These are phyloP conservation scores for Cylloceria caligata DNA, from an alignment of 2,888 invertebrate species.

Conservation along the genomic window DNA sequence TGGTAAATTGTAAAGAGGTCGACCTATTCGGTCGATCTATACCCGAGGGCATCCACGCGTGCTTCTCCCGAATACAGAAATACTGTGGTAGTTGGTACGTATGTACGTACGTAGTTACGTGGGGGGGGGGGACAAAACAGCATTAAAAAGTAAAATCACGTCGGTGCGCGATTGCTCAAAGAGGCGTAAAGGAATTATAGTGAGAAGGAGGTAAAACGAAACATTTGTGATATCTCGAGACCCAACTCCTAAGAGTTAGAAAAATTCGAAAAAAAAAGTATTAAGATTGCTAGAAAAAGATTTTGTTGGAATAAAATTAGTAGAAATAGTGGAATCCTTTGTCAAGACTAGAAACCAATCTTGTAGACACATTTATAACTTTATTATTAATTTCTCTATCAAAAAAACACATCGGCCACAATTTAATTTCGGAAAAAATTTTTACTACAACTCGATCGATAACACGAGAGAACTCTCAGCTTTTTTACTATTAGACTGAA, in stretches of 20 bases:
- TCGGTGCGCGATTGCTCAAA: not conserved
- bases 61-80: constrained; percentile 57
- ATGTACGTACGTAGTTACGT: not conserved
- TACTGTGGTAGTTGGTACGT: constrained; percentile 15
- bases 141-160: constrained; percentile 45
- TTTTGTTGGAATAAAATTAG: not conserved
- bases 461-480: too few species aligned
- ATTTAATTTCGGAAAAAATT: too few species aligned
- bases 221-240: not conserved
- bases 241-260: not conserved
- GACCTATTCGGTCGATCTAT: constrained; percentile 65
- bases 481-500: too few species aligned
- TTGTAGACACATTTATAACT: too few species aligned
- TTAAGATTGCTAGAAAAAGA: not conserved
- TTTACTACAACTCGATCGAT: too few species aligned
- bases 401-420: too few species aligned
- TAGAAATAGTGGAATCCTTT: too few species aligned
- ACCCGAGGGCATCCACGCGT: constrained; percentile 62
- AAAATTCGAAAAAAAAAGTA: not conserved
- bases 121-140: constrained; percentile 8
- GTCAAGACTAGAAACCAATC: too few species aligned
- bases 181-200: constrained; percentile 3
- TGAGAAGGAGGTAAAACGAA: constrained; percentile 24
- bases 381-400: too few species aligned
- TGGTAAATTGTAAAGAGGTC: constrained; percentile 64